Percentiles rank a stretch among this genome's conserved stretches.
These are phyloP conservation scores for Myotis findleyi DNA, from an alignment of 2,797 vertebrate species.

Conservation along the genomic window DNA sequence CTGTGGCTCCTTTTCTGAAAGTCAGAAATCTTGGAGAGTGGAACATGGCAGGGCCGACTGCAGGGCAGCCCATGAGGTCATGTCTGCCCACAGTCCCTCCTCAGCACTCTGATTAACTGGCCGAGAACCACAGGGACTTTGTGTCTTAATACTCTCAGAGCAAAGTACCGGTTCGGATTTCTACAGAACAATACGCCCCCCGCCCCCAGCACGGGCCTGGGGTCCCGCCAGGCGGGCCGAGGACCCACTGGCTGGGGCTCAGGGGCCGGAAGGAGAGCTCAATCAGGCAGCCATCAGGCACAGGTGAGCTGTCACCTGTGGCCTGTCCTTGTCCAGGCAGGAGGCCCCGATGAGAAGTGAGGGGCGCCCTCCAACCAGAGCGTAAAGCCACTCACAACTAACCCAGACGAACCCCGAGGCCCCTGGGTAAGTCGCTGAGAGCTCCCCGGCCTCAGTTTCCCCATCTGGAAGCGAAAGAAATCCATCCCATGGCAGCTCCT, in stretches of 20 bases:
- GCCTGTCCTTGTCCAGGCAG: neutral
- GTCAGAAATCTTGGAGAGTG: conserved; percentile 84
- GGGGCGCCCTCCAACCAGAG: neutral
- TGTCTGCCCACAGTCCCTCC: conserved; percentile 81
- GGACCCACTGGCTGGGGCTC: neutral
- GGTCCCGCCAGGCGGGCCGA: neutral
- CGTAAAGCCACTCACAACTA: neutral
- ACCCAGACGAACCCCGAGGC: neutral
- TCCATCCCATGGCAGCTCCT: neutral
- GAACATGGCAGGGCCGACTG: conserved; percentile 83
- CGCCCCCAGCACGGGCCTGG: neutral
- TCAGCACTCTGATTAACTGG: conserved; percentile 88
- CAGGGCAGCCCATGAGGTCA: conserved; percentile 87
- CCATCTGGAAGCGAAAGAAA: neutral
- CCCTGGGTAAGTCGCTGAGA: neutral
- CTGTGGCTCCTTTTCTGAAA: conserved; percentile 86
- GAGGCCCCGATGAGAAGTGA: neutral
- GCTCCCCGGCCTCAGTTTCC: neutral
- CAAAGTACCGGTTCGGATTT: conserved; percentile 74
- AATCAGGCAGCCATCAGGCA: too few species aligned
- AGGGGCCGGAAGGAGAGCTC: neutral
- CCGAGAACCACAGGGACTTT: conserved; percentile 79
- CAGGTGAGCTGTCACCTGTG: neutral
- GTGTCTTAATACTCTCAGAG: conserved; percentile 84
- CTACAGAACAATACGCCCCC: conserved; percentile 78